Conservation (phyloP, 2,797 vertebrate species). For the Ptychadena robeensis region DNA sequence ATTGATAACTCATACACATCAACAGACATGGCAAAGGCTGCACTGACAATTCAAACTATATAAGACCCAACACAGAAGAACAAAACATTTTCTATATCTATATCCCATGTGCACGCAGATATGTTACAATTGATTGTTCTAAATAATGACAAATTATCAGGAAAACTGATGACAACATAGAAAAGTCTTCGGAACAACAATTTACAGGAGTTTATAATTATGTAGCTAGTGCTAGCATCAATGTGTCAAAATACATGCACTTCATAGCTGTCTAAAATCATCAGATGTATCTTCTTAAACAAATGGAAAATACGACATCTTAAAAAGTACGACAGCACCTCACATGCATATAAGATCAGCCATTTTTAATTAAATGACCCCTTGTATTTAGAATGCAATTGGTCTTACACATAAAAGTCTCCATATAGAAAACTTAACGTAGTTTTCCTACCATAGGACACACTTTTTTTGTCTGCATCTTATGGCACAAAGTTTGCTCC, state of each 20-base stretch:
- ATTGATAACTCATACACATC: neutral
- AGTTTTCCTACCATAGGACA: no score
- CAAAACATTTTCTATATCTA: neutral
- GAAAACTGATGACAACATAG: neutral
- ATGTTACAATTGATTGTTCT: neutral
- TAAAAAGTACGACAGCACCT: neutral
- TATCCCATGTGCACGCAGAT: neutral
- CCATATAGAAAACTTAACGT: no score
- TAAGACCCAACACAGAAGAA: neutral
- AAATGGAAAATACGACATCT: neutral
- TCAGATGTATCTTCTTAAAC: neutral
- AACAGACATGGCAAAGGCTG: neutral
- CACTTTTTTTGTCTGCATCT: no score
- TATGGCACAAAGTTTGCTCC: no score
- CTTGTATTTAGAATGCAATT: no score
- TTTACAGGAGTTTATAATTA: slow-evolving; percentile 11
- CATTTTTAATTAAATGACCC: no score
- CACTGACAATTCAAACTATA: neutral
- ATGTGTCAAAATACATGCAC: slow-evolving; percentile 9
- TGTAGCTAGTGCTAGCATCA: slow-evolving; percentile 28
- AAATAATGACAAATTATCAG: neutral
- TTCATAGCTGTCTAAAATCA: slow-evolving; percentile 1
- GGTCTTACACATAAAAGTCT: no score
- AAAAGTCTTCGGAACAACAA: neutral
- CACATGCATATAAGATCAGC: neutral